These are phyloP conservation scores for Agrotis ipsilon DNA, from an alignment of 2,888 invertebrate genomes.

Conservation along the genomic window DNA sequence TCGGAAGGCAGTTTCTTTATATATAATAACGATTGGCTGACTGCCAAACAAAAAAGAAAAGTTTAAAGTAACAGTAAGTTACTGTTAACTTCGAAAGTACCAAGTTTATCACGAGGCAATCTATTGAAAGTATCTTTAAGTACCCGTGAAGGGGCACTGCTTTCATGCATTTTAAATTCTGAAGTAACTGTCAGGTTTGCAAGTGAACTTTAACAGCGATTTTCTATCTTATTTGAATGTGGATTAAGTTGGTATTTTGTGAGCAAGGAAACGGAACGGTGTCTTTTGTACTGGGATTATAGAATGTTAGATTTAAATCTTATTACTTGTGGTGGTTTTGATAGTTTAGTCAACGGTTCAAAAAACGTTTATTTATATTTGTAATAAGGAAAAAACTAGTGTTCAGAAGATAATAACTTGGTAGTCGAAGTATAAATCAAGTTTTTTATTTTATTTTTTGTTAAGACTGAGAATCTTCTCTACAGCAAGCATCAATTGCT, in stretches of 20 bases:
- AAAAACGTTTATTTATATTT: too few species aligned
- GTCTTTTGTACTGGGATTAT: not conserved
- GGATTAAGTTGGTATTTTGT: not conserved
- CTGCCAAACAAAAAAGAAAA: constrained; percentile 14
- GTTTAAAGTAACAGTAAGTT: not conserved
- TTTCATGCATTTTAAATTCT: constrained; percentile 44
- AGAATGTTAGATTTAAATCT: too few species aligned
- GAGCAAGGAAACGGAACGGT: not conserved
- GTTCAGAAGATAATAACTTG: too few species aligned
- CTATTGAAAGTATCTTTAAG: constrained; percentile 24
- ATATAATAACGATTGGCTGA: not conserved
- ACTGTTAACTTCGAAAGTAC: constrained; percentile 12
- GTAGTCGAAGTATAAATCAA: too few species aligned
- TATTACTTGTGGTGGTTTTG: too few species aligned
- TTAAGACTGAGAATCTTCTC: too few species aligned
- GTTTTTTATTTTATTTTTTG: too few species aligned
- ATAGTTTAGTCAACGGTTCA: too few species aligned
- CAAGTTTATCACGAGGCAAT: constrained; percentile 20
- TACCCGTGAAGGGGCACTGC: not conserved
- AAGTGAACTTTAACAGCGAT: constrained; percentile 18
- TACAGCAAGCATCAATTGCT: too few species aligned
- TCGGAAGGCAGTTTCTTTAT: not conserved
- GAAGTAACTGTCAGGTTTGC: constrained; percentile 8
- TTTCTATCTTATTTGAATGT: constrained; percentile 31
- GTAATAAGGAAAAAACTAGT: too few species aligned